Base-by-base conservation (phyloP, 2,797 vertebrate species). In the Epinephelus awoara region DNA sequence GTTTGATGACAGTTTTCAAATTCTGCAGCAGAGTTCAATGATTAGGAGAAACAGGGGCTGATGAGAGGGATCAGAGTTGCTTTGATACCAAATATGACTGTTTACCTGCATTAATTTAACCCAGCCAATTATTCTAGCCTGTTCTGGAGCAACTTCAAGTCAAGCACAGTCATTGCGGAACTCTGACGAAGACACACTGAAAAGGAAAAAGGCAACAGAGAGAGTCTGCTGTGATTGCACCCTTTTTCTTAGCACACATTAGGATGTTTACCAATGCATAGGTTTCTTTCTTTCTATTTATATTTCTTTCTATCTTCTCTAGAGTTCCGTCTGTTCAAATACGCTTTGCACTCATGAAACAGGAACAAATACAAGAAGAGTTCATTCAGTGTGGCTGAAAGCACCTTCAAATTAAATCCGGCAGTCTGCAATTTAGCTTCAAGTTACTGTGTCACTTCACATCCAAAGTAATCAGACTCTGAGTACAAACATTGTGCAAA, bases 31-130 rank as follows among this genome's bases (percentile, higher is more conserved):
- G 59, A 75, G 61, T 38, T 18, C 50, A 70, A 46, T 69, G 42
- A 88, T 75, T 25, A 71, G 12, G 46, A 72, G 49, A 29, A 87
- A 44, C 15, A 52, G 3, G 13, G n/a, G 25, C 77, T 72, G 70
- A 68, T 55, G 73, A 85, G 42, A 34, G 50, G 49, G 19, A 84
- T 85, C 72, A 82, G 75, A 78, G 71, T 14, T 75, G 14, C 75
- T 84, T 80, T 85, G 80, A 82, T 78, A 75, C 3, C 21, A 52
- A 51, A 62, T 54, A 78, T 72, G 44, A 77, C 56, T 79, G 61
- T 89, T 83, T 74, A 83, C 67, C 55, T 78, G 51, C 38, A 72
- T 87, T 78, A 12, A 81, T 82, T 71, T 58, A 72, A 69, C 62
- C 44, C 21, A 34, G 34, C 12, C 21, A 51, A 64, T 73, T 76